Conservation (phyloP, 2,797 vertebrate genomes). For the Rhinichthys osculus region DNA sequence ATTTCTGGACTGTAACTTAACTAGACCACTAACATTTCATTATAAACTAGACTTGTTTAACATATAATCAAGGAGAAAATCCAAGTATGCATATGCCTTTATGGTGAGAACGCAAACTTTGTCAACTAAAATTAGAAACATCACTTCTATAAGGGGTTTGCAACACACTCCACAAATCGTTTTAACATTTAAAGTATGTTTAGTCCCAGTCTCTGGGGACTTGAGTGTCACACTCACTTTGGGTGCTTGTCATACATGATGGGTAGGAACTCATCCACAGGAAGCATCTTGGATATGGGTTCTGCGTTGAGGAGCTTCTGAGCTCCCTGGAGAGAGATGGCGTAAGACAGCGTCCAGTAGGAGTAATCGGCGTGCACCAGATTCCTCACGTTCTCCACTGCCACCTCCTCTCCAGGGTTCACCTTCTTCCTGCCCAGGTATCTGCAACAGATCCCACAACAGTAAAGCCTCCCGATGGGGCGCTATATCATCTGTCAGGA, state of each 20-base stretch:
- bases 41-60: background rate
- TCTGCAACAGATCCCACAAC: slow-evolving; percentile 70
- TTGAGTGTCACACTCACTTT: slow-evolving; percentile 80
- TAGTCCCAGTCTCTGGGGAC: background rate
- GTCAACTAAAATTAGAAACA: background rate
- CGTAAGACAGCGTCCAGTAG: slow-evolving; percentile 94
- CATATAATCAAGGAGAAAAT: background rate
- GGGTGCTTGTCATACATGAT: slow-evolving; percentile 98
- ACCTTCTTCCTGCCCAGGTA: slow-evolving; percentile 97
- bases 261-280: slow-evolving; percentile 95
- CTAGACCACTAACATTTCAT: background rate
- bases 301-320: slow-evolving; percentile 89
- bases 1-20: background rate
- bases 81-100: background rate
- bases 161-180: background rate
- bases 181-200: background rate
- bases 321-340: slow-evolving; percentile 88
- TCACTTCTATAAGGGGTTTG: background rate
- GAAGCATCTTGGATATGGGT: slow-evolving; percentile 93
- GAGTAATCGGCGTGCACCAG: slow-evolving; percentile 91
- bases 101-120: background rate
- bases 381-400: slow-evolving; percentile 82
- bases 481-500: slow-evolving; percentile 10
- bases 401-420: slow-evolving; percentile 82
- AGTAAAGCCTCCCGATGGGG: background rate